phyloP scores from a whole-genome alignment of 30 jellyfish, hydroid and myxozoan species.

The Sanderia malayensis region DNA sequence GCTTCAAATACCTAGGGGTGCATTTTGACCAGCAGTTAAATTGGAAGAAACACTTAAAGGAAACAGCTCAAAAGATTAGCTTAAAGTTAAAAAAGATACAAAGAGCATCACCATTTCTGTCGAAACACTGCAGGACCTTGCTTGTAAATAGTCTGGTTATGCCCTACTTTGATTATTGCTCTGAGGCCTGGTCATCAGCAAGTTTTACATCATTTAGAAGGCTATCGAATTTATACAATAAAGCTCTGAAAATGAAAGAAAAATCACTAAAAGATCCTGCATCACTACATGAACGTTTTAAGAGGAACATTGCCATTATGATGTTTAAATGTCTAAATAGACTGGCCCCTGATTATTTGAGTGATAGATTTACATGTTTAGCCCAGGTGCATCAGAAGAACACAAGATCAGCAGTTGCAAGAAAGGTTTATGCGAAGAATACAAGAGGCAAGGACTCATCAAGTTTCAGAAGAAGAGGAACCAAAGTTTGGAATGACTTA shows the following conservation, averaged over 20 bases:
- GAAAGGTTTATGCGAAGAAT: not conserved
- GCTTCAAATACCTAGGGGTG: constrained; percentile 17
- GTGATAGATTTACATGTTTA: not conserved
- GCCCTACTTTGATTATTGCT: not conserved
- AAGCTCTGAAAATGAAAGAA: constrained; percentile 5
- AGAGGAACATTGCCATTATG: not conserved
- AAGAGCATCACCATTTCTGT: not conserved
- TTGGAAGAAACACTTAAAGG: not conserved
- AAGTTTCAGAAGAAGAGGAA: not conserved
- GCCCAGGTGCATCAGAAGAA: not conserved
- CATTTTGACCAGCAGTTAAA: constrained; percentile 8
- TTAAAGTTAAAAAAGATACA: not conserved
- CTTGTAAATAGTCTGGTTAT: not conserved
- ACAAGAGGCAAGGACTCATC: not conserved
- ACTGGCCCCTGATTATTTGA: not conserved
- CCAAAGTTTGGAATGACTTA: not conserved
- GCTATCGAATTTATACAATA: constrained; percentile 8
- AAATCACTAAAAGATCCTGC: not conserved
- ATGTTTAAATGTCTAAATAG: not conserved
- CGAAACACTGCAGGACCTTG: not conserved
- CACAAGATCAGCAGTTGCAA: not conserved
- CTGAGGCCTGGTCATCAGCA: not conserved
- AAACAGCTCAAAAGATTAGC: not conserved
- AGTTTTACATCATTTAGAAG: not conserved
- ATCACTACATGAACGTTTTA: not conserved